Base-by-base conservation (phyloP, 2,113 vertebrate genomes). In the Stegostoma tigrinum region DNA sequence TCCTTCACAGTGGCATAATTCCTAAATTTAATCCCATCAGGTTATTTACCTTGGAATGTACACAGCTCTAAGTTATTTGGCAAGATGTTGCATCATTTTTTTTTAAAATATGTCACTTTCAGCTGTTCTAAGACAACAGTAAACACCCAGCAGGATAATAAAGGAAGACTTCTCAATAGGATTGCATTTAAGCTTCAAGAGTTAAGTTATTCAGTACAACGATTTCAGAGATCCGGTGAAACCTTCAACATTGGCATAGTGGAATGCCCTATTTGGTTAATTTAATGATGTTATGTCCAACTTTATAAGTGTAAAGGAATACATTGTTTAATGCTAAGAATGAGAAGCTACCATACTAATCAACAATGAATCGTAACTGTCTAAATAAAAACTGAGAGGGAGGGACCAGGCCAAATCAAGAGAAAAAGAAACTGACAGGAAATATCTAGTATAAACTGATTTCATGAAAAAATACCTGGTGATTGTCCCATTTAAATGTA, bases 231-330 rank as follows among this genome's bases (percentile, higher is more conserved):
- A 48, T 48, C 48, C 3, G 48, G 48, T 48, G 48, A 48, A 48
- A 68, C 38, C 38, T 94, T 94, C n/a, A 94, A 38, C 21, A 27
- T 10, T 45, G 42, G 48, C 61, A 4, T 70, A 19, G 38, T 24
- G 64, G 55, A 68, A 21, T 19, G 42, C n/a, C 91, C 93, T 48
- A 94, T 70, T 94, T 72, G 72, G 12, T 70, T 48, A 70, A 42
- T 42, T 12, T 24, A 95, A 95, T 27, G 64, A 72, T 72, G 67
- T 72, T 72, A 72, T 72, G 67, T 72, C 93, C 48, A 72, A 72
- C 38, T 19, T 24, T 21, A 24, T 67, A 95, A 48, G 93, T n/a
- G 38, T 38, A 95, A 95, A 95, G 93, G 67, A 95, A 72, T 89
- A 55, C 48, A 89, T 27, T 61, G 27, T 61, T 89, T 55, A 14